Percentiles rank a stretch among this genome's conserved stretches.
phyloP scores from a whole-genome alignment of 2,888 invertebrate species.

The Lasioglossum calceatum region DNA sequence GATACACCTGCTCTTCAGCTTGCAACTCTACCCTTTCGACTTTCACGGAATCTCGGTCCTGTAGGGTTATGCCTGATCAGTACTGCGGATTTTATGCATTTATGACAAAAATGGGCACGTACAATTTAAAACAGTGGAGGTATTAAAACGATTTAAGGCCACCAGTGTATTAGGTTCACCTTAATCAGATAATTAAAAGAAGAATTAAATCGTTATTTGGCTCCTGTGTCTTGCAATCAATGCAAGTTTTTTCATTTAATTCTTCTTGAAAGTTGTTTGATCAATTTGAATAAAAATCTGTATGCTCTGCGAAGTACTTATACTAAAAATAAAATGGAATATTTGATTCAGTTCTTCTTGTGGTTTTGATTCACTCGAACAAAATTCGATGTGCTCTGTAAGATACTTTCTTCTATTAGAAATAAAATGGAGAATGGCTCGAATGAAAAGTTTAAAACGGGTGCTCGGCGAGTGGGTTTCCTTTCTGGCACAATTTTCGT shows the following conservation, averaged over 20 bases:
- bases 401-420: neutral
- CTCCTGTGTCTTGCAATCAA: too few species aligned
- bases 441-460: neutral
- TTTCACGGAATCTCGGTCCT: neutral
- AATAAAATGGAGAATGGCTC: neutral
- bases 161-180: too few species aligned
- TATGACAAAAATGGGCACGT: too few species aligned
- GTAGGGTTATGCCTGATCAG: neutral
- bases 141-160: too few species aligned
- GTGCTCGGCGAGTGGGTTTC: neutral
- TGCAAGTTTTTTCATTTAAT: neutral
- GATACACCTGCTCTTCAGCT: neutral
- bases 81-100: too few species aligned
- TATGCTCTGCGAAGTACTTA: neutral
- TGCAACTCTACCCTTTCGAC: neutral
- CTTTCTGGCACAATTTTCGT: neutral
- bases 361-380: neutral
- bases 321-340: neutral
- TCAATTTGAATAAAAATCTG: neutral
- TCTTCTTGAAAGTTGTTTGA: neutral
- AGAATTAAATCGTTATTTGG: too few species aligned
- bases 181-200: too few species aligned
- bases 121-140: too few species aligned
- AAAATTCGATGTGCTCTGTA: neutral
- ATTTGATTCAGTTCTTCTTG: neutral